These are phyloP conservation scores for Monarcha castaneiventris DNA, from an alignment of 2,113 vertebrate genomes.

Conservation along the genomic window DNA sequence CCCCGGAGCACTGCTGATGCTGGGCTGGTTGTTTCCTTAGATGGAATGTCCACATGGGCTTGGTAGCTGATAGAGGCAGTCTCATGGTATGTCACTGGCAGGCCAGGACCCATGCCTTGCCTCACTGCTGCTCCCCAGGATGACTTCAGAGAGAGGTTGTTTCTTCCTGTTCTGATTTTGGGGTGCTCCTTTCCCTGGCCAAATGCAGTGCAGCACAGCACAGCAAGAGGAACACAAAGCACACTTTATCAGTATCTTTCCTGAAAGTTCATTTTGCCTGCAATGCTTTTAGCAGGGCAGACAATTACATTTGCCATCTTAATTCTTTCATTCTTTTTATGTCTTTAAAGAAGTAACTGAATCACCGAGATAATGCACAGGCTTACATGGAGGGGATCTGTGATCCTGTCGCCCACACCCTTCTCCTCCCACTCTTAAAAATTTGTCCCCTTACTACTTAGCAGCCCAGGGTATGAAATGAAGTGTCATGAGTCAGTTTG, in stretches of 20 bases:
- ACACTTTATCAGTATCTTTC: neutral
- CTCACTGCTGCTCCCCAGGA: neutral
- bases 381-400: neutral
- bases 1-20: fast-evolving
- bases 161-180: neutral
- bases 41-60: fast-evolving
- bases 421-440: neutral
- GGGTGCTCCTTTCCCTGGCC: neutral
- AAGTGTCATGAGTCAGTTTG: neutral
- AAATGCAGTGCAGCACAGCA: neutral
- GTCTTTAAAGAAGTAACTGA: slow-evolving; percentile 25
- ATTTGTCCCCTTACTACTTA: neutral
- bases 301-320: slow-evolving; percentile 24
- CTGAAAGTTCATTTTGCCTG: slow-evolving; percentile 4
- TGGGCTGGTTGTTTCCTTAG: neutral
- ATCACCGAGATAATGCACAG: neutral
- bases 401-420: neutral
- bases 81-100: fast-evolving
- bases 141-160: fast-evolving
- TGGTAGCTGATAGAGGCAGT: neutral
- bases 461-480: neutral
- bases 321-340: slow-evolving; percentile 25
- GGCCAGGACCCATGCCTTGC: neutral
- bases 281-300: slow-evolving; percentile 15
- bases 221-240: neutral